Percentiles rank a stretch among this genome's conserved stretches.
phyloP scores from a whole-genome alignment of 2,113 vertebrate genomes.

The Coturnix japonica region DNA sequence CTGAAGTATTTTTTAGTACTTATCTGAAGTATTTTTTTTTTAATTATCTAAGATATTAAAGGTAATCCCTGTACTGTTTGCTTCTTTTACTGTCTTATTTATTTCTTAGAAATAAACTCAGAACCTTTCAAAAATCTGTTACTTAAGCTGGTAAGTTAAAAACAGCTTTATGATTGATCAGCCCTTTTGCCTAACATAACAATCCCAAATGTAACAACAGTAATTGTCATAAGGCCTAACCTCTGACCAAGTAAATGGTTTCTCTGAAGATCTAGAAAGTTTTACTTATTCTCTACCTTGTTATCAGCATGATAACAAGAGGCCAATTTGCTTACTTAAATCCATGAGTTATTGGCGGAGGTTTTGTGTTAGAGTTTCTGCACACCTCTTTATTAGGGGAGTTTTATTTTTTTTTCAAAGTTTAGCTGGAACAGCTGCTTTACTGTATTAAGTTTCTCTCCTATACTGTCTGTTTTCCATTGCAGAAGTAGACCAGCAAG shows the following conservation, averaged over 20 bases:
- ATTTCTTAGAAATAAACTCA: not conserved
- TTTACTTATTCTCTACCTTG: not conserved
- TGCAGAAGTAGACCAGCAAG: conserved; percentile 86
- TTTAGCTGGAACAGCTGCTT: not conserved
- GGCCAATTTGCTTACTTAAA: not conserved
- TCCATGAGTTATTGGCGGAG: not conserved
- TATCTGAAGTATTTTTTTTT: not conserved
- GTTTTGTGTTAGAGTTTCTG: not conserved
- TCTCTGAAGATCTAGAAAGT: not conserved
- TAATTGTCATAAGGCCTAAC: not conserved
- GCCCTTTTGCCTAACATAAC: not conserved
- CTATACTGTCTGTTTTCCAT: not conserved
- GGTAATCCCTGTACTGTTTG: fast-evolving
- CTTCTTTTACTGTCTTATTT: not conserved
- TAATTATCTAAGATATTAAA: not conserved
- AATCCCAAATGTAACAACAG: not conserved
- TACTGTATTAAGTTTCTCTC: not conserved
- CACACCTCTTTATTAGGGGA: not conserved
- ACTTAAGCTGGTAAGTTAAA: not conserved
- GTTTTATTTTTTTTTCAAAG: not conserved
- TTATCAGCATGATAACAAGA: fast-evolving
- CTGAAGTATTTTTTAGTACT: not conserved
- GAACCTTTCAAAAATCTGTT: not conserved
- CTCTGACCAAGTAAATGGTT: not conserved
- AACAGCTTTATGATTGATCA: not conserved